Evolutionary conservation across 1,140 invertebrate species (phyloP), one percentile per base, ranked within the genome.

Genomic region (Drosophila ananassae): DNA sequence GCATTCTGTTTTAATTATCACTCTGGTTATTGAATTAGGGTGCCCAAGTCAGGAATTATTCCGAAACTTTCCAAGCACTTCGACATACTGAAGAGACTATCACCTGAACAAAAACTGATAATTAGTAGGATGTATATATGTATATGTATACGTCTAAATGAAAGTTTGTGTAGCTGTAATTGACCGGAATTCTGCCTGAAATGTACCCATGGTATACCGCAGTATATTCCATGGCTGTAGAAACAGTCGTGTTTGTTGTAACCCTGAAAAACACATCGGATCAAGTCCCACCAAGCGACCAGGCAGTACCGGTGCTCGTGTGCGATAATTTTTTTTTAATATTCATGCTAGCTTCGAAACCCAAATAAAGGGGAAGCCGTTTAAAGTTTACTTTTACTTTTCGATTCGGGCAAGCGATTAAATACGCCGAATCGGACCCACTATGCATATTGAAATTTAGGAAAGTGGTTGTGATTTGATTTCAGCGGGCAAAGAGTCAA

Each of bases 1-100:
- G 66, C 79, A 79, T 74, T 77, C 60, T 67, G 52, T 60, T 79
- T 62, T 63, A 84, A 84, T 84, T 84, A 84, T 62, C 80, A 84
- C 76, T 72, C 22, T 37, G 24, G 51, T 37, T 37, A 60, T 50
- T 34, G 59, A 62, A 59, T 77, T 76, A 32, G 67, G 48, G 61
- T 51, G 55, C 55, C 68, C 50, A 21, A 58, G 53, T 55, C 52
- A 24, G 32, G 52, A 34, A 37, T 12, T 34, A 41, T 9, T 50
- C 48, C 52, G 66, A 60, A 58, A 53, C 55, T 80, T 71, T 80
- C 32, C 73, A 34, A 77, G 44, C 53, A 30, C 55, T 30, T 28
- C 46, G 3, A 22, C n/a, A 59, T 10, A 41, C 25, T 28, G 0
- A 51, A 60, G 57, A 41, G 54, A 39, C 64, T 21, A 46, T 32